Evolutionary conservation across 2,888 invertebrate species (phyloP), one percentile per base, ranked within the genome.

Genomic region (Tortrix viridana): DNA sequence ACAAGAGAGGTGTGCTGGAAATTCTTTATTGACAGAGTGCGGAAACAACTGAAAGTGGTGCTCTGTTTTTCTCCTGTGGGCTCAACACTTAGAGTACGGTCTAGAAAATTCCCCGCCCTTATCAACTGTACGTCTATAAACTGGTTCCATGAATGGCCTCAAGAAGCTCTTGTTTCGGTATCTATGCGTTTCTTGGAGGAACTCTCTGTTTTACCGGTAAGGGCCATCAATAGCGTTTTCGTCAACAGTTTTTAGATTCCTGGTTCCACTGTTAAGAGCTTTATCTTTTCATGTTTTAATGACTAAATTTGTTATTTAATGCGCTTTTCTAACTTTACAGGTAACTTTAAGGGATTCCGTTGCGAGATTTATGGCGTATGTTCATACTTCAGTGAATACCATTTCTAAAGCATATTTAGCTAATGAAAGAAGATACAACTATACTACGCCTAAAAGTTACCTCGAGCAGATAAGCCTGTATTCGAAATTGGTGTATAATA

Each of bases 111-210:
- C 85, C 99, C 99, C 0, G 98, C 98, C 7, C 95, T 99, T 67
- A 97, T 98, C 69, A 99, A 98, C 87, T 97, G 98, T 76, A 98
- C 98, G 5, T 96, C 97, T 57, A 98, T 98, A 69, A 98, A 99
- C 84, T 99, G 99, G 98, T 99, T 99, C 88, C 98, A 99, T 81
- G 98, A 98, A 85, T 99, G 99, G 99, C 98, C 99, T 2, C 97
- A 98, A 89, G 98, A 98, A 86, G 99, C 99, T 60, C 93, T 99
- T 63, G 96, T 98, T 65, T 98, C 98, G 6, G 99, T 99, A 9
- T 96, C 98, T 19, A 94, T 96, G 87, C 94, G 96, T 72, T 99
- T 98, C 85, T 90, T 99, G 65, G 95, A 95, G 76, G 96, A 97
- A 73, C 89, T 97, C 7, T 93, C 95, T 69, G 96, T 95, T 60